phyloP scores from a whole-genome alignment of 2,888 invertebrate genomes.

The Lepidocyrtinus sp. region DNA sequence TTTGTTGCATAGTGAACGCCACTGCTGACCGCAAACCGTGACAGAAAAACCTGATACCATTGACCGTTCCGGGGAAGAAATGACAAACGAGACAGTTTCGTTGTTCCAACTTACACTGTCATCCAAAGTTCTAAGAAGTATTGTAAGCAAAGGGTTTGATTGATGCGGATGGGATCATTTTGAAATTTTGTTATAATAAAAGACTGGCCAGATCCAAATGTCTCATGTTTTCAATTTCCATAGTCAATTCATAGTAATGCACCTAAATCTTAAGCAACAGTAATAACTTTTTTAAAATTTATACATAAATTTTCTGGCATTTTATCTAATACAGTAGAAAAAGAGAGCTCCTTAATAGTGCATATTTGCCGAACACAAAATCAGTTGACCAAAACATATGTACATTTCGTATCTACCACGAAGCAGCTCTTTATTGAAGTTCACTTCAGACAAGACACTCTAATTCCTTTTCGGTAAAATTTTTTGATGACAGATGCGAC shows the following conservation, averaged over 20 bases:
- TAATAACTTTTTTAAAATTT: too few species aligned
- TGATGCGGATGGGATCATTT: too few species aligned
- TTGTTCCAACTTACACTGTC: not conserved
- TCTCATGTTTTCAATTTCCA: too few species aligned
- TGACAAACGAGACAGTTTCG: slow-evolving; percentile 7
- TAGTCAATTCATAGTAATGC: slow-evolving; percentile 24
- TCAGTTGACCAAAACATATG: not conserved
- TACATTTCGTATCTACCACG: not conserved
- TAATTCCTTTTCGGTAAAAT: slow-evolving; percentile 26
- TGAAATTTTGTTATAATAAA: too few species aligned
- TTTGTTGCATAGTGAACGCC: slow-evolving; percentile 22
- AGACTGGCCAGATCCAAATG: too few species aligned
- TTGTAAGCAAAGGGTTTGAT: too few species aligned
- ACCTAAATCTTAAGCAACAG: too few species aligned
- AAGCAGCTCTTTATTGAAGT: not conserved
- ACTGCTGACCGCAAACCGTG: slow-evolving; percentile 51
- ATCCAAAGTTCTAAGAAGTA: too few species aligned
- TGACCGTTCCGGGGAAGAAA: slow-evolving; percentile 24
- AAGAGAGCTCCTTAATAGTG: too few species aligned
- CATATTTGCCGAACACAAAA: too few species aligned
- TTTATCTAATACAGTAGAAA: too few species aligned
- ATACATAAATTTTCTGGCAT: too few species aligned
- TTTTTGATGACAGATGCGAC: slow-evolving; percentile 62
- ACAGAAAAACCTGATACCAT: slow-evolving; percentile 53
- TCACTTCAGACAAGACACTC: not conserved